Evolutionary conservation across 2,888 invertebrate species (phyloP).

Genomic region (Magallana nippona): DNA sequence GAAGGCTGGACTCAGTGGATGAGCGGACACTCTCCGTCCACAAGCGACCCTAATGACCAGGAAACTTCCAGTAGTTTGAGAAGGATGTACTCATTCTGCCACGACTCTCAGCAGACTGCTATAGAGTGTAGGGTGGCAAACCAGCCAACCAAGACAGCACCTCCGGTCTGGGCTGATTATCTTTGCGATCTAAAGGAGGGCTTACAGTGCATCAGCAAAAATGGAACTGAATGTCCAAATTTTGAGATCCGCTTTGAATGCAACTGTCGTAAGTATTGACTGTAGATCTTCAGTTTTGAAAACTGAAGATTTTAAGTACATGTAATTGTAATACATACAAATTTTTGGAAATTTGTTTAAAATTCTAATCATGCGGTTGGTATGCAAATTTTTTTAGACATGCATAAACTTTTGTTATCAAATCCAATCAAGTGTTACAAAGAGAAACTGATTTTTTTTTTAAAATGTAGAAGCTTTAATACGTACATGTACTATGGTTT

Average conservation of each 20-base stretch:
- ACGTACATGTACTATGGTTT: neutral
- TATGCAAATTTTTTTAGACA: too few species aligned
- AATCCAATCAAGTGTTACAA: too few species aligned
- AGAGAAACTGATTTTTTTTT: neutral
- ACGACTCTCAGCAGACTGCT: conserved; percentile 79
- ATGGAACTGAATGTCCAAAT: conserved; percentile 68
- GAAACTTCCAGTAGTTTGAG: conserved; percentile 68
- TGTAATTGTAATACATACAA: too few species aligned
- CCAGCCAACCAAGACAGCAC: too few species aligned
- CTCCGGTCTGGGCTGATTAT: conserved; percentile 85
- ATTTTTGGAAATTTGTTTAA: too few species aligned
- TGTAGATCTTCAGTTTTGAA: too few species aligned
- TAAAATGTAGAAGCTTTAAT: neutral
- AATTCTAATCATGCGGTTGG: too few species aligned
- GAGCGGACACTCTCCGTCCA: conserved; percentile 81
- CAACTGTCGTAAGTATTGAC: conserved; percentile 81
- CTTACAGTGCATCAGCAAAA: conserved; percentile 66
- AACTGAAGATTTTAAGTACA: too few species aligned
- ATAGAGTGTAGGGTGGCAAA: conserved; percentile 86
- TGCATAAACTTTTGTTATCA: too few species aligned
- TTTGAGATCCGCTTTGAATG: conserved; percentile 77
- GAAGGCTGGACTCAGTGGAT: conserved; percentile 91
- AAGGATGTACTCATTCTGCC: conserved; percentile 67
- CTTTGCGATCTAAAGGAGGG: conserved; percentile 84
- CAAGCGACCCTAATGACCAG: conserved; percentile 72